phyloP scores from a whole-genome alignment of 2,113 vertebrate species.

The Mystacornis crossleyi region DNA sequence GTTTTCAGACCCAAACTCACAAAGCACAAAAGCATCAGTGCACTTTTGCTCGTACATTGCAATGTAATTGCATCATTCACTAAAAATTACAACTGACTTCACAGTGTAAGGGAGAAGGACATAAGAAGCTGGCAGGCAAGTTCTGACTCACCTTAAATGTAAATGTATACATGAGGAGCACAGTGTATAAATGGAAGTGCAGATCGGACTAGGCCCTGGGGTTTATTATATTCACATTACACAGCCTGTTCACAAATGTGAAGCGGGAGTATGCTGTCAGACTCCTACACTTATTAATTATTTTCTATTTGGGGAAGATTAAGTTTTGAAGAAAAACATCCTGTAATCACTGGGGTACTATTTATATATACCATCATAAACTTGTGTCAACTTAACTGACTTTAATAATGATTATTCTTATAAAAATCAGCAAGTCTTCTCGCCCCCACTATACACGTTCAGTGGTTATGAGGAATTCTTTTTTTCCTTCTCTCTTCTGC shows the following conservation, averaged over 20 bases:
- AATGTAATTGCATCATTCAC: neutral
- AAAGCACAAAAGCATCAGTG: neutral
- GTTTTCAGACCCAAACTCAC: neutral
- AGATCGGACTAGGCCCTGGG: neutral
- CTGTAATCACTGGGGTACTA: neutral
- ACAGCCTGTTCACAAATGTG: neutral
- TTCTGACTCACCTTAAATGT: neutral
- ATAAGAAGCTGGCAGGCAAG: neutral
- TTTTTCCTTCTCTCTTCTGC: neutral
- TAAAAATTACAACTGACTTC: neutral
- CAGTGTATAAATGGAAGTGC: neutral
- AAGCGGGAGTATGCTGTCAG: neutral
- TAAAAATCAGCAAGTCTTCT: neutral
- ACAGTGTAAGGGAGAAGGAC: neutral
- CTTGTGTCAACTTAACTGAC: neutral
- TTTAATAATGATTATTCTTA: neutral
- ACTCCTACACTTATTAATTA: neutral
- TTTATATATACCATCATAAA: neutral
- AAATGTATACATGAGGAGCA: neutral
- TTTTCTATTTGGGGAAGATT: conserved; percentile 6
- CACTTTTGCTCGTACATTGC: neutral
- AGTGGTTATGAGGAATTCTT: neutral
- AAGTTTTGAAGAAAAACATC: neutral
- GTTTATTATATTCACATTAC: neutral
- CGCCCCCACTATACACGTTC: accelerated